Evolutionary conservation across 2,888 invertebrate genomes (phyloP).

Genomic region (Leptopilina myrica): DNA sequence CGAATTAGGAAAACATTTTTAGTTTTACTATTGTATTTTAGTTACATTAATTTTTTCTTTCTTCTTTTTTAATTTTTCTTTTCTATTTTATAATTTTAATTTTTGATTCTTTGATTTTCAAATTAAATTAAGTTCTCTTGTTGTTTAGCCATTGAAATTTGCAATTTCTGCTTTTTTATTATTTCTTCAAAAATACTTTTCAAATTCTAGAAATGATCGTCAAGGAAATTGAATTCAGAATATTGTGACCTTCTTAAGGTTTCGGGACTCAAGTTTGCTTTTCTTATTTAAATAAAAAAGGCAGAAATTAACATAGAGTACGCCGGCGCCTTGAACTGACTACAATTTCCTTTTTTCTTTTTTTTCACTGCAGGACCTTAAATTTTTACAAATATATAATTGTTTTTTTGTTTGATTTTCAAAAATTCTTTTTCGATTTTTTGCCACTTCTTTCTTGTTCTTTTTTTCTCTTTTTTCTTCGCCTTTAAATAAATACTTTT

Average conservation of each 20-base stretch:
- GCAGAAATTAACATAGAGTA: conserved; percentile 16
- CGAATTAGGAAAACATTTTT: too few species aligned
- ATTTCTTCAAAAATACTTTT: conserved; percentile 2
- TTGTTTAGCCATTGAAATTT: too few species aligned
- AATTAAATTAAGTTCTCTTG: too few species aligned
- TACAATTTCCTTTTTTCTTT: not conserved
- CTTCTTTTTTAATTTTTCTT: too few species aligned
- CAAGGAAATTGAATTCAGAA: conserved; percentile 12
- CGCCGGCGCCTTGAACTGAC: conserved; percentile 8
- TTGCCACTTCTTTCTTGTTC: not conserved
- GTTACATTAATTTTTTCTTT: too few species aligned
- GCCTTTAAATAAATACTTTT: too few species aligned
- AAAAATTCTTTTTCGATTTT: not conserved
- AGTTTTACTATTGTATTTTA: too few species aligned
- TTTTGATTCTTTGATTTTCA: too few species aligned
- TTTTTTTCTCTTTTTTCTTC: too few species aligned
- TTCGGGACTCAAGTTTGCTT: conserved; percentile 12
- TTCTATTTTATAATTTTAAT: too few species aligned
- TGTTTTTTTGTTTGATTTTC: not conserved
- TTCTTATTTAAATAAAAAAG: conserved; percentile 15
- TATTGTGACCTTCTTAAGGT: conserved; percentile 8
- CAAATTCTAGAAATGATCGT: not conserved
- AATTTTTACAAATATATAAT: not conserved
- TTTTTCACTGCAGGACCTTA: not conserved
- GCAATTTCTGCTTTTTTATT: not conserved